Evolutionary conservation across 1,140 invertebrate genomes (phyloP).

Genomic region (Nephila pilipes): DNA sequence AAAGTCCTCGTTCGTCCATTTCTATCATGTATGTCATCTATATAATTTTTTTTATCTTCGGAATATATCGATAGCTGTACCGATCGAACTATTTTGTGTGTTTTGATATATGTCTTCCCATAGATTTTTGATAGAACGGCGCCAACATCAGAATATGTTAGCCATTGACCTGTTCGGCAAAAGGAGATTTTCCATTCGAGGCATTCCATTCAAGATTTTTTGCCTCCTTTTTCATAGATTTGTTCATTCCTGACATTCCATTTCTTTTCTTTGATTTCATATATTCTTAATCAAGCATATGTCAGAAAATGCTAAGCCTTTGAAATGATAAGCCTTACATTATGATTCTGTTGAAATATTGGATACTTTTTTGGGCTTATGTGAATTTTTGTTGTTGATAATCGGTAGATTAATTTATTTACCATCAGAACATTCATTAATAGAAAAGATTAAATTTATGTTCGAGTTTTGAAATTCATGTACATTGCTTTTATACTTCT

Average conservation of each 20-base stretch:
- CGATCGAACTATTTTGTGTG: conserved; percentile 39
- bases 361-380: too few relatives aligned
- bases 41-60: not conserved
- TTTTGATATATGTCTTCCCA: not conserved
- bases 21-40: not conserved
- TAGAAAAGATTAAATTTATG: too few relatives aligned
- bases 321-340: too few relatives aligned
- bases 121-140: conserved; percentile 37
- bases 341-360: too few relatives aligned
- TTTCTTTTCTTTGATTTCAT: not conserved
- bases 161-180: conserved; percentile 25
- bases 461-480: too few relatives aligned
- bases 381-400: too few relatives aligned
- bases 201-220: not conserved
- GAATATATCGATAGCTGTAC: not conserved
- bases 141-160: conserved; percentile 24
- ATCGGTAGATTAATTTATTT: too few relatives aligned
- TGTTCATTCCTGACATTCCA: not conserved
- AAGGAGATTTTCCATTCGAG: not conserved
- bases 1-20: not conserved
- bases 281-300: not conserved
- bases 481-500: too few relatives aligned
- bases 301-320: not conserved
- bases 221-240: not conserved
- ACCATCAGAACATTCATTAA: too few relatives aligned